Base-by-base conservation (phyloP, 1,140 invertebrate genomes). In the Lepidostoma basale region DNA sequence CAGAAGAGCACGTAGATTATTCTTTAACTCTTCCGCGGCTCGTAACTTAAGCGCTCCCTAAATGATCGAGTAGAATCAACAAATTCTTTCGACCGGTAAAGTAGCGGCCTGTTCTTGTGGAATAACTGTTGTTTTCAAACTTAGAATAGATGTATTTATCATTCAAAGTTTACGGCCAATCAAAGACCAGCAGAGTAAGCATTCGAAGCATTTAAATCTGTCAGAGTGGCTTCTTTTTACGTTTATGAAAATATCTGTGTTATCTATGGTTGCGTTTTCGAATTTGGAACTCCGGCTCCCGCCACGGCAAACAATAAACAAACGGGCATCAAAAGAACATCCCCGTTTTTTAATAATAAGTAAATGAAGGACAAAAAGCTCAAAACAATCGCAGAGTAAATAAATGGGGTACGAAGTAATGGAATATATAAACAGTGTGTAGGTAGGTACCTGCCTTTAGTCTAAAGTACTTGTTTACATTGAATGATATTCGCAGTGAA, bases 271-370 rank as follows among this genome's bases (percentile, higher is more conserved):
- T 47, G 28, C 16, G 23, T 30, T 54, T 54, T 54, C 12, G 18
- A 54, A 28, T 30, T 54, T 3, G 49, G n/a, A 28, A 54, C 49
- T 30, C 8, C 26, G 14, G 3, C 4, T 54, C 49, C 25, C 49
- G 10, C 25, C 6, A 60, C 18, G 49, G 54, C 62, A 69, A 63
- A 70, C 68, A 70, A 70, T 70, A 66, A 70, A 70, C 63, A 70
- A 62, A 70, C 56, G 68, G n/a, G 45, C 63, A 54, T 70, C 40
- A 70, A 70, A 70, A 70, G 68, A 58, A 45, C 62, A 33, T 26
- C 44, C 54, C 68, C 56, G 47, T 28, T 66, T 54, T n/a, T 66
- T 25, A 65, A 70, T 70, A 70, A 70, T 67, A 56, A 67, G 66
- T 70, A 62, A 60, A 56, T 22, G 44, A n/a, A 20, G 66, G 42